Base-by-base conservation (phyloP, 2,797 vertebrate genomes). In the Melanotaenia trifasciata region DNA sequence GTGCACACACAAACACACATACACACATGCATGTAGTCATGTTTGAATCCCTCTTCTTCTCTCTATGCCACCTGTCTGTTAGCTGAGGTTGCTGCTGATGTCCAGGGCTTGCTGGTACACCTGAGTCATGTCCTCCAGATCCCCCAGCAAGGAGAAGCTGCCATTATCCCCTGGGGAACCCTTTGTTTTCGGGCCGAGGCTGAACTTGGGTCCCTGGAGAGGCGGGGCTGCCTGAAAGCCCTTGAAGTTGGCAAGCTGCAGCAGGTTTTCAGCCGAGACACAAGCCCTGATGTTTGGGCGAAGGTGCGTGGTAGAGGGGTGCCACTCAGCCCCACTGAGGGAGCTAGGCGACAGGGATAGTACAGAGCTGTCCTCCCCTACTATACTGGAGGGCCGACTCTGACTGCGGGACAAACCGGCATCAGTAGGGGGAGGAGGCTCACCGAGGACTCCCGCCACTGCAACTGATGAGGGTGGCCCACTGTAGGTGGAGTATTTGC, bases 111-210 rank as follows among this genome's bases (percentile, higher is more conserved):
- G 97, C 95, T 99, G 98, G 92, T 99, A 99, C 93, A 99, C 97
- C 97, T 99, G 97, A 96, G 98, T 99, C 96, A 99, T 97, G 66
- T 99, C 98, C 84, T 99, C 98, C 96, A 99, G 96, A 92, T 99
- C 98, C 74, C 97, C 94, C 83, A 99, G 96, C 92, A 98, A 93
- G 84, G 98, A 98, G 95, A 99, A 99, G 93, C 97, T 99, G 93
- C 97, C 97, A 89, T 97, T 99, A 94, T 99, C 97, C 69, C 94
- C 96, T 22, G 97, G 95, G 62, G 96, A 97, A 86, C 96, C 96
- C 81, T 90, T 94, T 0, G 89, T 94, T 83, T 92, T 94, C 57
- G 95, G 90, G 72, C 90, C 87, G 38, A 96, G 94, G 82, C 94
- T 96, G 83, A 97, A 96, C 87, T 97, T 97, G 84, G 96, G 93